A percentile compares a stretch with the other conserved stretches of the same genome.
These are phyloP conservation scores for Dendrocopos noguchii DNA, from an alignment of 2,113 vertebrate species.

Conservation along the genomic window DNA sequence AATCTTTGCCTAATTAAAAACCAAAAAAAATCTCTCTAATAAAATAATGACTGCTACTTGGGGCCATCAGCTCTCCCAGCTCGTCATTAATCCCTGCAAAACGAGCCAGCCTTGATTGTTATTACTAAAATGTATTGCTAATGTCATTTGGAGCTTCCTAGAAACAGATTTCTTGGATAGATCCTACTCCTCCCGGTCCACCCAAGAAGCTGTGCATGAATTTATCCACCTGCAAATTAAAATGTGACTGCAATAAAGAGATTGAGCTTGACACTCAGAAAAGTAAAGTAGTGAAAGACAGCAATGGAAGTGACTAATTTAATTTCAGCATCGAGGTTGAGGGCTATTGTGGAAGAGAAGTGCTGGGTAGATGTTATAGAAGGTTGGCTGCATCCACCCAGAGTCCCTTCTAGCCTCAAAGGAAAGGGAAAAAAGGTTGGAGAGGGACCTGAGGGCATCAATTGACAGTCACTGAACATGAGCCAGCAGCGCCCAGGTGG, in stretches of 20 bases:
- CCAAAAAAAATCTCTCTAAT: conserved; percentile 62
- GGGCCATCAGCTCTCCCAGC: conserved; percentile 67
- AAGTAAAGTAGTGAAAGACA: background rate
- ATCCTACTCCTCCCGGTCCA: background rate
- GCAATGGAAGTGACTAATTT: background rate
- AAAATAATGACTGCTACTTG: conserved; percentile 70
- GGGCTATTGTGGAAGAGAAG: background rate
- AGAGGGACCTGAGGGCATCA: too few species aligned
- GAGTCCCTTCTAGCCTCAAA: background rate
- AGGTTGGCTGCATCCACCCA: background rate
- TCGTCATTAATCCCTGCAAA: conserved; percentile 71
- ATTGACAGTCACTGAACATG: too few species aligned
- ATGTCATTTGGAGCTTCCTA: conserved; percentile 59
- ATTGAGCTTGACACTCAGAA: background rate
- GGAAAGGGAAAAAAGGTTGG: background rate
- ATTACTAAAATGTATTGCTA: conserved; percentile 55
- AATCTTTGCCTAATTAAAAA: conserved; percentile 71
- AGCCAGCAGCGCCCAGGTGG: too few species aligned
- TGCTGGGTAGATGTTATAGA: fast-evolving
- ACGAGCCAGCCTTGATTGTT: conserved; percentile 63
- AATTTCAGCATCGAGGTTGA: background rate
- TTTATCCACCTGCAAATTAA: conserved; percentile 20
- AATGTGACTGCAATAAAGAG: background rate
- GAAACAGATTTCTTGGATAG: conserved; percentile 34
- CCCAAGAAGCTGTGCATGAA: background rate